Base-by-base conservation (phyloP, 2,113 vertebrate genomes). In the Chelonoidis abingdonii region DNA sequence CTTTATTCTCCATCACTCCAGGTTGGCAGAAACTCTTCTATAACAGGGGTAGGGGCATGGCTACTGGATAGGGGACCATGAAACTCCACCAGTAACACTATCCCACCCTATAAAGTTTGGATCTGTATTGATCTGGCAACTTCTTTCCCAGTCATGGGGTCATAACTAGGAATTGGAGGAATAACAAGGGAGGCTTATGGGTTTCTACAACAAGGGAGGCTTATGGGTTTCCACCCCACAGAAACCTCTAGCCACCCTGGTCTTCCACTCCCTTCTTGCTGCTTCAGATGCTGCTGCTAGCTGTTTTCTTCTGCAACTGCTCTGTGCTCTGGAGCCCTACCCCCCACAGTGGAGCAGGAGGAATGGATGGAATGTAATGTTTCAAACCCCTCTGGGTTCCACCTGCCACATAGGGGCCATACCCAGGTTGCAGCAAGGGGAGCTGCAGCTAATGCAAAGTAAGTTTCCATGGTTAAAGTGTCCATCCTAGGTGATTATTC, bases 1-100 rank as follows among this genome's bases (percentile, higher is more conserved):
- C 65, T 69, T 35, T 16, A 21, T 94, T 93, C 78, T 93, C 83
- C 76, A 89, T 95, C 88, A 88, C 83, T 35, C 6, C 49, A 86
- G 80, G 83, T 27, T 53, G 85, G 87, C 90, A 97, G 93, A 93
- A 97, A 93, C 83, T 87, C 93, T 69, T 84, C 90, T 69, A 83
- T 92, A 93, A 72, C 78, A 19, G 17, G 35, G 27, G 29, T 14
- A 13, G 29, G 14, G 35, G 91, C 83, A 81, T 86, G 92, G 54
- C 13, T 95, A 95, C 85, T 87, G 90, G 92, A 17, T 89, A 84
- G 49, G 88, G 87, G 94, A 94, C 90, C 87, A 86, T 83, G 92
- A 93, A 96, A 89, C 89, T 90, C 80, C 19, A 86, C 69, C 86
- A 52, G 16, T 62, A 94, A 82, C 13, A 4, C 47, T 72, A 35